Conservation (phyloP, 2,113 vertebrate species). For the Ursus arctos region DNA sequence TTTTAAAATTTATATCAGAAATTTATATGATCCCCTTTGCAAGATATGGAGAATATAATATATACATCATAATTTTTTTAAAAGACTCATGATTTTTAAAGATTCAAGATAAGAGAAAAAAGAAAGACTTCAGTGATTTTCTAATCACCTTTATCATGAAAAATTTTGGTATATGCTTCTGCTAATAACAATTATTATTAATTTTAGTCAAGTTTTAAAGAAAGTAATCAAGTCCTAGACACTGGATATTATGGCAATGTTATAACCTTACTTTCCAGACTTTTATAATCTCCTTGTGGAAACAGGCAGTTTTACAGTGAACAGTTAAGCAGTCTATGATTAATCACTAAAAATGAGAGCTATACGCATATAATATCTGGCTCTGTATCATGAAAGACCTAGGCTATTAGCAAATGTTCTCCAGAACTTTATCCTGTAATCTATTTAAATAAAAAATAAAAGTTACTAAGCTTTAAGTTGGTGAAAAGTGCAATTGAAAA, state of each 20-base stretch:
- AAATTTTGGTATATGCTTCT: background rate
- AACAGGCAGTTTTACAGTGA: background rate
- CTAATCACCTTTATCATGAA: background rate
- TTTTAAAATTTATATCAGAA: slow-evolving; percentile 39
- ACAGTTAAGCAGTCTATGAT: background rate
- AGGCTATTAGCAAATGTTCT: background rate
- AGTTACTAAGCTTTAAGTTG: background rate
- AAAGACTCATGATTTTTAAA: background rate
- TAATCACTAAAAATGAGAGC: slow-evolving; percentile 22
- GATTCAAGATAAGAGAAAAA: slow-evolving; percentile 10
- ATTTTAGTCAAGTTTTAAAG: slow-evolving; percentile 32
- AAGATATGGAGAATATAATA: background rate
- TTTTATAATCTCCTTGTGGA: slow-evolving; percentile 9
- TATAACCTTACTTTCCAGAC: background rate
- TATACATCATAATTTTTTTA: background rate
- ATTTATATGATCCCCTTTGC: background rate
- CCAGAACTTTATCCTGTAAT: background rate
- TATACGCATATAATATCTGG: background rate
- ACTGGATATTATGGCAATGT: background rate
- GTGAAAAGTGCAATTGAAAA: background rate
- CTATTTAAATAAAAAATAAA: background rate
- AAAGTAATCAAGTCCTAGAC: slow-evolving; percentile 11
- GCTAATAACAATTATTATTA: background rate
- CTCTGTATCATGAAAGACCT: background rate
- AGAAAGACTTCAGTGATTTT: slow-evolving; percentile 1